Evolutionary conservation across 2,797 vertebrate genomes (phyloP), one percentile per base, ranked within the genome.

Genomic region (Zenarchopterus dispar): DNA sequence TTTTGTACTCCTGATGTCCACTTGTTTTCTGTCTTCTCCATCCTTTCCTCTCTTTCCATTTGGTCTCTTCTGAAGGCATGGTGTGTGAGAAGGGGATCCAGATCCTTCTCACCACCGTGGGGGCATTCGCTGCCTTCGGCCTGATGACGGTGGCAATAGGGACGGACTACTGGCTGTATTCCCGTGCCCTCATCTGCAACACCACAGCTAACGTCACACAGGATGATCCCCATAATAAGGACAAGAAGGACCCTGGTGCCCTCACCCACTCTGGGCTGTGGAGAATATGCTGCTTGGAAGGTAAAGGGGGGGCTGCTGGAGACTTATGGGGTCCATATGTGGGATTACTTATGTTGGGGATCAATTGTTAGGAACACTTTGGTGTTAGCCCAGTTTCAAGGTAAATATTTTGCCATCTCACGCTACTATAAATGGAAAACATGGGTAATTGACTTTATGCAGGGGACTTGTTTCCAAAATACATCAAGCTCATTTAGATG

Each of bases 121-220:
- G 96, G 87, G 96, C 96, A 58, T 97, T 97, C 55, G 96, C 96
- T 17, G 94, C 96, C 91, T 97, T 97, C 68, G 95, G 96, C 90
- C 94, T 97, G 92, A 97, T 97, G 96, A 97, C 96, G 81, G 96
- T 97, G 78, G 95, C 96, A 68, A 97, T 97, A 82, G 95, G 96
- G 91, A 97, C 96, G 36, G 96, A 97, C 90, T 97, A 97, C 90
- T 97, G 96, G 96, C 95, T 97, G 55, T 97, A 97, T 78, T 95
- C 96, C 62, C 94, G 96, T 51, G 95, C 95, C 75, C 87, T 95
- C 81, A 96, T 97, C 91, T 97, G 96, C 92, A 97, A 97, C 91
- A 96, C 93, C 88, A 96, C 95, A 62, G 91, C 92, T 83, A 96
- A 97, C 81, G 73, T 91, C 80, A 89, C 93, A 52, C 93, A 92